Evolutionary conservation across 2,888 invertebrate species (phyloP).

Genomic region (Morpho achilles): DNA sequence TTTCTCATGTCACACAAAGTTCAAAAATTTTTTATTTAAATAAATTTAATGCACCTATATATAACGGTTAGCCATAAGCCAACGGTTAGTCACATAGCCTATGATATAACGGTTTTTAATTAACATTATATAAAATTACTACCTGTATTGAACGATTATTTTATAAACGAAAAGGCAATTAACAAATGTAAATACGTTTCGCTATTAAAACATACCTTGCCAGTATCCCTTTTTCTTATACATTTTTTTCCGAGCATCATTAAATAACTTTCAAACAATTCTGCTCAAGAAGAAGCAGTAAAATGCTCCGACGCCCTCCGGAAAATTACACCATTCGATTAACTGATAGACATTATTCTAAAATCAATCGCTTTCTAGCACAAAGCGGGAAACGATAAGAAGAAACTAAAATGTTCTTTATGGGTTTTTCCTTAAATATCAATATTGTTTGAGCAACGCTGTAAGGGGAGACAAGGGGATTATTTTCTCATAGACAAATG

Average conservation of each 20-base stretch:
- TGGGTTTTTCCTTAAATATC: constrained; percentile 11
- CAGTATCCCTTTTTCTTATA: background rate
- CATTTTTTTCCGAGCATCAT: constrained; percentile 17
- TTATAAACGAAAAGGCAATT: too few species aligned
- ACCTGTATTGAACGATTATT: too few species aligned
- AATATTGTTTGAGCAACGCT: constrained; percentile 19
- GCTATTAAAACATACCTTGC: background rate
- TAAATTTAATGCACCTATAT: too few species aligned
- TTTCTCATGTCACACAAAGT: too few species aligned
- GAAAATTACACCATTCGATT: constrained; percentile 38
- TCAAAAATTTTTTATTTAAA: too few species aligned
- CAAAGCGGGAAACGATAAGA: constrained; percentile 28
- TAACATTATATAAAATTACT: too few species aligned
- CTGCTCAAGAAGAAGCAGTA: constrained; percentile 26
- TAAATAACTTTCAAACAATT: constrained; percentile 25
- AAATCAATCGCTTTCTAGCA: constrained; percentile 39
- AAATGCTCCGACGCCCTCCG: constrained; percentile 33
- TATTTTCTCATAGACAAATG: constrained; percentile 32
- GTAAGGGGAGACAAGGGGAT: constrained; percentile 26
- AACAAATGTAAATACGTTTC: too few species aligned
- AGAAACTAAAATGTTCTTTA: constrained; percentile 24
- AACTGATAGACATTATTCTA: constrained; percentile 42
- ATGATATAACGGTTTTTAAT: too few species aligned
- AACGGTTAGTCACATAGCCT: too few species aligned
- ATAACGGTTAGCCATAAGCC: too few species aligned